Evolutionary conservation across 2,888 invertebrate genomes (phyloP), one percentile per base, ranked within the genome.

Genomic region (Diabrotica balteata): DNA sequence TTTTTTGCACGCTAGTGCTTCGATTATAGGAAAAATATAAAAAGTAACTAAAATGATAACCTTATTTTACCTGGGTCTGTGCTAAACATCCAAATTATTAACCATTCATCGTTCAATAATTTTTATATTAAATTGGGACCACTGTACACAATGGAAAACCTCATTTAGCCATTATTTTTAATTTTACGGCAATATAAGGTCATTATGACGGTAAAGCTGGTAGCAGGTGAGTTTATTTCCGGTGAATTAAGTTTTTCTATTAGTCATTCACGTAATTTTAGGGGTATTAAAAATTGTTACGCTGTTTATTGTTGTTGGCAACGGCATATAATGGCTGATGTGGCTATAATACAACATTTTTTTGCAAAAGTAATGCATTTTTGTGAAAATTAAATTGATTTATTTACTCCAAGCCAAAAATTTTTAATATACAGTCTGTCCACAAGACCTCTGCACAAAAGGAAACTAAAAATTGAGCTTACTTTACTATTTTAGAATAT

Each of bases 141-240:
- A 45, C 7, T 32, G 50, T 17, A 55, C 55, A 68, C 54, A 65
- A 68, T 62, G 50, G 61, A 58, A 52, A 65, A 53, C 49, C 53
- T 66, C 67, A 69, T 67, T 63, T 51, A 44, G 50, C 66, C 59
- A 66, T 72, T 69, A 70, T 69, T 69, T 70, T 66, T 65, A 69
- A 70, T 72, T 72, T 70, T 67, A 72, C 70, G 72, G 66, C 63
- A 61, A 69, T 67, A 65, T 63, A 55, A 32, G 57, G 53, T 51
- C 63, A 49, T 55, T 43, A 55, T 49, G 63, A 46, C 42, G 43
- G 22, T 32, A 51, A 54, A 59, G 43, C 43, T 32, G 67, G 67
- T 63, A 59, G 66, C 70, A 72, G 72, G 70, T 72, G 72, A 69
- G 46, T 67, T 70, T 63, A 54, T 51, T 63, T 63, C 53, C 50